phyloP scores from a whole-genome alignment of 2,113 vertebrate species.

The Cyanoramphus novaezelandiae region DNA sequence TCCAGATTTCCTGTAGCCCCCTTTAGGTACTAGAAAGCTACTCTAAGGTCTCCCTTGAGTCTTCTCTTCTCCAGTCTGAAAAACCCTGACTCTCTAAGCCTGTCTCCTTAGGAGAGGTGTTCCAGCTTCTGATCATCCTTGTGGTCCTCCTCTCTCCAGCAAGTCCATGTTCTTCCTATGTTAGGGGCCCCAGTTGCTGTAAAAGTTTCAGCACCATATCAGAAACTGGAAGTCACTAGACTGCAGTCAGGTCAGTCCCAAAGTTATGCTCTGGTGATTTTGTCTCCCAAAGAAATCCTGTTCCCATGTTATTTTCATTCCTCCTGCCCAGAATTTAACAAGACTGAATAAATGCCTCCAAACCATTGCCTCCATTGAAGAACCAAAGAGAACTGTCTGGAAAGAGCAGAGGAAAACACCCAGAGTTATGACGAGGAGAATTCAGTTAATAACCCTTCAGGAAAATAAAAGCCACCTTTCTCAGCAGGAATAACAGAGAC shows the following conservation, averaged over 20 bases:
- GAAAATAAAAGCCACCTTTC: slow-evolving; percentile 27
- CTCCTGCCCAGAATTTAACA: neutral
- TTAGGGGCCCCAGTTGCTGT: neutral
- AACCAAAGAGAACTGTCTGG: neutral
- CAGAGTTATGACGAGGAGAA: neutral
- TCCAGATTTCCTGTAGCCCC: neutral
- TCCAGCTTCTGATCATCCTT: neutral
- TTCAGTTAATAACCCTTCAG: slow-evolving; percentile 8
- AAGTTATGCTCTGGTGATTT: neutral
- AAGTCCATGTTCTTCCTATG: neutral
- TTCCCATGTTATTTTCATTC: neutral
- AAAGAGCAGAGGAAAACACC: neutral
- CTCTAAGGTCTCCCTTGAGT: neutral
- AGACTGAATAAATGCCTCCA: neutral
- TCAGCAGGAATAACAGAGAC: slow-evolving; percentile 35
- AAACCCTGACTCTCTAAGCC: neutral
- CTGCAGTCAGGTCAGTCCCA: neutral
- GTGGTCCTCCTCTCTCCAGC: neutral
- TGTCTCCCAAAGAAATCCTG: neutral
- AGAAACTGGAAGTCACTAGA: neutral
- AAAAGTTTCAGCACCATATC: neutral
- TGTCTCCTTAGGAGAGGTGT: neutral
- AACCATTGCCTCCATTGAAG: neutral
- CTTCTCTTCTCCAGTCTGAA: neutral
- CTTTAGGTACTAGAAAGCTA: neutral